Evolutionary conservation across 1,140 invertebrate genomes (phyloP), one percentile per base, ranked within the genome.

Genomic region (Aradophagus sp.): DNA sequence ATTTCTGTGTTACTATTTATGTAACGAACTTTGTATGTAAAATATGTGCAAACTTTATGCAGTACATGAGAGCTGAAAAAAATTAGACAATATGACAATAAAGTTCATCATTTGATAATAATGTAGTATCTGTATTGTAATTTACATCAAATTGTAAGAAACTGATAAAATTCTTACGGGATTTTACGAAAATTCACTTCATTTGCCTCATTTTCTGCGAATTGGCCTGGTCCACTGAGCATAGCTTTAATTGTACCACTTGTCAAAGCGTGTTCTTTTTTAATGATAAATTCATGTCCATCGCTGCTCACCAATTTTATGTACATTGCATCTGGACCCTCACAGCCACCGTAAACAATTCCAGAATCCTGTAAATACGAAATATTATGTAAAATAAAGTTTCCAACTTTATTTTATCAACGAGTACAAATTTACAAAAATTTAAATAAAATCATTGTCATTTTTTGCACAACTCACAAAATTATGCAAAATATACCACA

Each of bases 31-130:
- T 99, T 99, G 86, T 99, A 99, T 5, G 96, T 97, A 81, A 99
- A 99, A 82, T 99, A 99, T 94, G 98, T 98, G 86, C 98, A 99
- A 2, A 99, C 98, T 87, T 99, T 99, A 83, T 99, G 96, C 29
- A 99, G 86, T 8, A 99, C 97, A 81, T 99, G 97, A 16, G 97
- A 99, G 58, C 96, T 98, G 85, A 10, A 91, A 89, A 47, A 12
- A 41, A 39, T n/a, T 23, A 16, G 17, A n/a, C n/a, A n/a, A n/a
- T n/a, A n/a, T n/a, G n/a, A n/a, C n/a, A n/a, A n/a, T n/a, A n/a
- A n/a, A n/a, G n/a, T n/a, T n/a, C n/a, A n/a, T n/a, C n/a, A n/a
- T n/a, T 44, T 44, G 8, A 6, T 17, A 8, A 15, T 36, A 13
- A 34, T 13, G n/a, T 10, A 13, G n/a, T n/a, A n/a, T n/a, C n/a